Conservation (phyloP, 2,113 vertebrate genomes). For the Triplophysa dalaica region DNA sequence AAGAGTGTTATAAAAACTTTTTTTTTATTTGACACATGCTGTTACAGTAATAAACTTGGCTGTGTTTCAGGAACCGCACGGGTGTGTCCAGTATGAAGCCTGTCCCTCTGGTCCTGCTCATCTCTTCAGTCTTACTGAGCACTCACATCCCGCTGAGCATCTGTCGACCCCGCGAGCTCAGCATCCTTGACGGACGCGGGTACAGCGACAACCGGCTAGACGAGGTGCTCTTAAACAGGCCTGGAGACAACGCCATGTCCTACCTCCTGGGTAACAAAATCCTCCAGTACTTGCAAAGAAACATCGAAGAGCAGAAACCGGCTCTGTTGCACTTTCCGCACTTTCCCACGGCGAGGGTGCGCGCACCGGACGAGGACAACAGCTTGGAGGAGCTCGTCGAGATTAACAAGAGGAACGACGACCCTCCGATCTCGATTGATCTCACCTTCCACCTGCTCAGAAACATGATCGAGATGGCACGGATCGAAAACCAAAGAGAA, state of each 20-base stretch:
- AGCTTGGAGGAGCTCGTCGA: conserved; percentile 55
- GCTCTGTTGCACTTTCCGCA: conserved; percentile 43
- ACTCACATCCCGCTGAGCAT: conserved; percentile 64
- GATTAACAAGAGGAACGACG: conserved; percentile 75
- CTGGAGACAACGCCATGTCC: conserved; percentile 60
- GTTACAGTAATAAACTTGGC: not conserved
- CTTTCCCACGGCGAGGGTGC: conserved; percentile 51
- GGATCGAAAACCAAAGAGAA: conserved; percentile 82
- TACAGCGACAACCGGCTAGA: conserved; percentile 63
- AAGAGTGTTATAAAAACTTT: too few species aligned
- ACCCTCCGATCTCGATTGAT: conserved; percentile 89
- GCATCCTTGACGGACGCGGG: conserved; percentile 58
- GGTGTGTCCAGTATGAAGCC: conserved; percentile 69
- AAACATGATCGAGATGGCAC: conserved; percentile 88
- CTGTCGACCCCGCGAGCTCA: conserved; percentile 66
- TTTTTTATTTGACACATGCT: not conserved
- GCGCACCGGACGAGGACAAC: conserved; percentile 37
- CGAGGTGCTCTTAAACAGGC: conserved; percentile 60
- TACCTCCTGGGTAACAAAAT: conserved; percentile 65
- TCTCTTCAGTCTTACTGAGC: conserved; percentile 68
- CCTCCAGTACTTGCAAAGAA: conserved; percentile 62
- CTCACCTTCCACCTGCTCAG: conserved; percentile 92
- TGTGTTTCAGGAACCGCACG: conserved; percentile 8
- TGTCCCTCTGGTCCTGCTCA: conserved; percentile 69
- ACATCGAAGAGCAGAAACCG: conserved; percentile 48